Conservation (phyloP, 2,113 vertebrate genomes). For the Scophthalmus maximus region DNA sequence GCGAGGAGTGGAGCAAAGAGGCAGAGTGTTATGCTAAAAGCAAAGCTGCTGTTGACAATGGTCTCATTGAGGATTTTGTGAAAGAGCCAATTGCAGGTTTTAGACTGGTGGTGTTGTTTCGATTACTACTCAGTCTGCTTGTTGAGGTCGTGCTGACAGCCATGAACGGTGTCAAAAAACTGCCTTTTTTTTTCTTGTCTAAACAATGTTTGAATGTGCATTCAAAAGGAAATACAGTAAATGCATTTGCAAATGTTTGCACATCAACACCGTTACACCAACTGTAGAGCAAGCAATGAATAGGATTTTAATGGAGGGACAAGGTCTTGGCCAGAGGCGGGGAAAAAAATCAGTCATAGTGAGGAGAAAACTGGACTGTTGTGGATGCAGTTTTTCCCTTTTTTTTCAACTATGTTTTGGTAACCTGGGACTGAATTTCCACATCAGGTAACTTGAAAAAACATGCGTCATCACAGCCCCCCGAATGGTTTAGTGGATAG, state of each 20-base stretch:
- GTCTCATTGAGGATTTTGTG: constrained; percentile 35
- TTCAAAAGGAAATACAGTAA: constrained; percentile 5
- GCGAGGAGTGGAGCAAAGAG: neutral
- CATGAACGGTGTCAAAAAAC: constrained; percentile 51
- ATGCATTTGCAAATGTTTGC: constrained; percentile 46
- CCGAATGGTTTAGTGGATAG: constrained; percentile 9
- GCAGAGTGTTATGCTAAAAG: constrained; percentile 21
- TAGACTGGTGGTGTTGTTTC: constrained; percentile 46
- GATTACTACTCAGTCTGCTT: constrained; percentile 48
- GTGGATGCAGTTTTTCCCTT: constrained; percentile 13
- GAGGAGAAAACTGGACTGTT: constrained; percentile 23
- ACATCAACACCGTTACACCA: constrained; percentile 23
- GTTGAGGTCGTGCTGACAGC: constrained; percentile 57
- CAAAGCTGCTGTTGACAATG: constrained; percentile 38
- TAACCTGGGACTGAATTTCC: constrained; percentile 41
- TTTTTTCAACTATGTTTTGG: constrained; percentile 12
- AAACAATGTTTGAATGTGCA: constrained; percentile 32
- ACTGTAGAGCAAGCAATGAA: constrained; percentile 22
- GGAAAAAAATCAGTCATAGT: neutral
- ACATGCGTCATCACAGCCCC: constrained; percentile 19
- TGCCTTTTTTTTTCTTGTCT: constrained; percentile 21
- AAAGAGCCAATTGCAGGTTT: constrained; percentile 32
- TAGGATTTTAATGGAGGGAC: neutral
- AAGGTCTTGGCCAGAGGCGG: neutral
- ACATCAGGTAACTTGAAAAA: constrained; percentile 42